These are phyloP conservation scores for Drosophila mettleri DNA, from an alignment of 2,888 invertebrate genomes.

Conservation along the genomic window DNA sequence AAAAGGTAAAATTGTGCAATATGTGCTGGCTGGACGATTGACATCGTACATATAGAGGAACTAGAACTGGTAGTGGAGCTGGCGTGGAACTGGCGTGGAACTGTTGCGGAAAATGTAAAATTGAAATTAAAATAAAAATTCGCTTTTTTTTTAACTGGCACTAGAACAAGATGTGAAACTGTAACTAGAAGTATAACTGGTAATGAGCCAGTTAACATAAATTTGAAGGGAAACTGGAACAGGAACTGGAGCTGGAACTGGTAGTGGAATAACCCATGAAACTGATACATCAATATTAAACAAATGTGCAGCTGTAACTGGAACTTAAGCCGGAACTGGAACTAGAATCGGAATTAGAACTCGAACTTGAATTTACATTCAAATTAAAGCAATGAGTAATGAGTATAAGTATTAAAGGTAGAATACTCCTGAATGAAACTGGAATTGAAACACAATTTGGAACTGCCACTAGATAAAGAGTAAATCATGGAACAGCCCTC, in stretches of 20 bases:
- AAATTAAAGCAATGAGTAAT: no score
- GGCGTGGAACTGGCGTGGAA: background rate
- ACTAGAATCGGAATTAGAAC: background rate
- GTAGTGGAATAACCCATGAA: background rate
- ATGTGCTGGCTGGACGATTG: background rate
- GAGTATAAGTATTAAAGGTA: no score
- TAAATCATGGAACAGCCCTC: background rate
- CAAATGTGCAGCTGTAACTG: background rate
- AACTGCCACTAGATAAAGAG: background rate
- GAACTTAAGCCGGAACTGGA: background rate
- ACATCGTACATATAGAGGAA: background rate
- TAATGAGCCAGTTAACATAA: background rate
- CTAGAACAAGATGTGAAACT: background rate
- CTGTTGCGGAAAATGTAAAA: background rate
- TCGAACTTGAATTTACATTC: no score
- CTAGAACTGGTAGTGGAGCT: background rate
- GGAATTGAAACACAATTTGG: no score
- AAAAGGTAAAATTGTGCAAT: no score
- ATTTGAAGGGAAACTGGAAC: background rate
- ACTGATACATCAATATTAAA: no score
- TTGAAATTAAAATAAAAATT: no score
- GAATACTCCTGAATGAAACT: no score
- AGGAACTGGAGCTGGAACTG: background rate
- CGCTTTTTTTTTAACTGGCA: no score
- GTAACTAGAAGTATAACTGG: background rate